Evolutionary conservation across 2,113 vertebrate genomes (phyloP).

Genomic region (human (Homo sapiens)): GRCh38 chr15:56718001-56718500

Average conservation of each 20-base stretch:
- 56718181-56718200: not conserved
- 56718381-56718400: not conserved
- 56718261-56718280: not conserved
- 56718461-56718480: not conserved
- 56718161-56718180: not conserved
- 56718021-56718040: not conserved
- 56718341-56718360: conserved; percentile 33
- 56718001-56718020: not conserved
- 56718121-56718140: not conserved
- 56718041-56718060: not conserved
- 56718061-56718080: not conserved
- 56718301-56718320: not conserved
- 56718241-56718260: not conserved
- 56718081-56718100: not conserved
- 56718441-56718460: not conserved
- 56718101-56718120: not conserved
- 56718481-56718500: not conserved
- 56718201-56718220: not conserved
- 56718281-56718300: not conserved
- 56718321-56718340: not conserved
- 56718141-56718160: not conserved
- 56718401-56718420: not conserved
- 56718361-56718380: not conserved
- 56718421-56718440: not conserved
- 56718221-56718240: not conserved